phyloP scores from a whole-genome alignment of 2,888 invertebrate genomes.

The Bruchidius siliquastri region DNA sequence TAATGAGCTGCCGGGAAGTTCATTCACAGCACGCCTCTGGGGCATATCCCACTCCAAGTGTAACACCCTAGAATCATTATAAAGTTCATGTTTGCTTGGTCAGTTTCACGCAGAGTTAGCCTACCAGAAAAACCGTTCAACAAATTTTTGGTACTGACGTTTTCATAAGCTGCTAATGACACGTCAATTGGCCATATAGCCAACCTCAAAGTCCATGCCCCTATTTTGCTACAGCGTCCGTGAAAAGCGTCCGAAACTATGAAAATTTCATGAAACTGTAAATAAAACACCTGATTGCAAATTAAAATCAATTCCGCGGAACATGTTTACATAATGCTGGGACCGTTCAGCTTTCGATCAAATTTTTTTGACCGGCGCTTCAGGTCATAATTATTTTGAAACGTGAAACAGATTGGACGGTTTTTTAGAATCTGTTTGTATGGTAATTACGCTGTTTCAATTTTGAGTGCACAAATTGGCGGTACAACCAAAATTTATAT shows the following conservation, averaged over 20 bases:
- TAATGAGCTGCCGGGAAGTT: too few relatives aligned
- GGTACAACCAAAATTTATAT: too few relatives aligned
- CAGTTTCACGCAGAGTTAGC: too few relatives aligned
- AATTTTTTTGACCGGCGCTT: neutral
- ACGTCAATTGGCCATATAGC: too few relatives aligned
- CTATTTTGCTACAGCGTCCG: neutral
- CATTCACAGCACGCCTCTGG: too few relatives aligned
- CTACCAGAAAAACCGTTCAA: too few relatives aligned
- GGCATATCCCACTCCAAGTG: too few relatives aligned
- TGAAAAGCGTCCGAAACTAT: neutral
- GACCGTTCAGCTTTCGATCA: neutral
- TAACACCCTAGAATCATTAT: too few relatives aligned
- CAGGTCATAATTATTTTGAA: neutral
- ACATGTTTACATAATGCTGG: neutral
- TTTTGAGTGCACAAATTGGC: neutral
- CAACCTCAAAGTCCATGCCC: neutral
- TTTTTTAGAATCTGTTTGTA: too few relatives aligned
- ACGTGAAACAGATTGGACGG: neutral
- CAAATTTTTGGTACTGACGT: too few relatives aligned
- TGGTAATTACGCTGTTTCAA: neutral
- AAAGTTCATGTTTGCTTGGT: too few relatives aligned
- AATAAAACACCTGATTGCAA: neutral
- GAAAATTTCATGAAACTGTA: neutral
- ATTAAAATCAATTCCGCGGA: neutral
- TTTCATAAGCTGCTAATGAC: too few relatives aligned